Base-by-base conservation (phyloP, 1,140 invertebrate genomes). In the Halesus radiatus region DNA sequence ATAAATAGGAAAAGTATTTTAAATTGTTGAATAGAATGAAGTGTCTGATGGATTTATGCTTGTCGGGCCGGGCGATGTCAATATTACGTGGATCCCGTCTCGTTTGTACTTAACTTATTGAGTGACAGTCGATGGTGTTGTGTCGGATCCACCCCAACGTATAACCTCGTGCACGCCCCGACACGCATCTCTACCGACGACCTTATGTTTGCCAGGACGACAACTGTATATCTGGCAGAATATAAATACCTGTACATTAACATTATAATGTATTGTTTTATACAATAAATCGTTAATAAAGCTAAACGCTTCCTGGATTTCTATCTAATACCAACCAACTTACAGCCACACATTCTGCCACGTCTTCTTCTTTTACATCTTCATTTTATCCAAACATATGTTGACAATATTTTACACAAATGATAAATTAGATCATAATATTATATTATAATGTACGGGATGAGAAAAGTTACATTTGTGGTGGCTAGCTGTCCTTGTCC, bases 201-300 rank as follows among this genome's bases (percentile, higher is more conserved):
- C 86, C 88, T 87, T 85, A 86, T 84, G 86, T 87, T 89, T 88
- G 88, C 88, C 88, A 87, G 87, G 87, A 86, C 88, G 87, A 88
- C 88, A 88, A 87, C 88, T 87, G 84, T 84, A 87, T 85, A 83
- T 84, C 86, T 86, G 89, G 89, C 88, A 87, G 88, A 75, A 88
- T 87, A 88, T 87, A 87, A 88, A 90, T 89, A 90, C 89, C 89
- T 90, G 89, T 90, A 90, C 88, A 89, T 90, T 89, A 89, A 90
- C 88, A 89, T 90, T 89, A 89, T 89, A 90, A 89, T 90, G 88
- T 90, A 90, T 90, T 90, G 89, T 90, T 90, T 89, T 90, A 88
- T 89, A 89, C 87, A 90, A 89, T 90, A 89, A 89, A 90, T 88
- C 88, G 88, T 89, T 89, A 89, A 89, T 89, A 89, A 90, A 89